phyloP scores from a whole-genome alignment of 2,888 invertebrate species.

The Elegia similella region DNA sequence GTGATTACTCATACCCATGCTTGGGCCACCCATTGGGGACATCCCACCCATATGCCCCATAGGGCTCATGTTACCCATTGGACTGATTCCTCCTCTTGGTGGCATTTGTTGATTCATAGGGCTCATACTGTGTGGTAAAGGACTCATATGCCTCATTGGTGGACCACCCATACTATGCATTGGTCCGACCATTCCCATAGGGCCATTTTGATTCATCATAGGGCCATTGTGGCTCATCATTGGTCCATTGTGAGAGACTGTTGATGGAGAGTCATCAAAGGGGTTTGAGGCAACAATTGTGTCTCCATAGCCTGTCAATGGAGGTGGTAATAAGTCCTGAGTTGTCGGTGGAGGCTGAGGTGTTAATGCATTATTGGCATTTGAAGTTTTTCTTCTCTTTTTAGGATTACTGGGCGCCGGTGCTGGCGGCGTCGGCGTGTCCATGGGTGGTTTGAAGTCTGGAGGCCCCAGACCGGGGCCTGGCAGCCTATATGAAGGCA shows the following conservation, averaged over 20 bases:
- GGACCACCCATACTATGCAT: constrained; percentile 84
- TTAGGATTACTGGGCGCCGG: constrained; percentile 92
- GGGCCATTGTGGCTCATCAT: constrained; percentile 84
- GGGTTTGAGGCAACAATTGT: constrained; percentile 97
- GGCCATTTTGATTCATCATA: constrained; percentile 86
- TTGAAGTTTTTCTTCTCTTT: constrained; percentile 91
- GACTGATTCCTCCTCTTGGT: constrained; percentile 83
- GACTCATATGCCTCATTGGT: constrained; percentile 85
- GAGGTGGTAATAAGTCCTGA: constrained; percentile 91
- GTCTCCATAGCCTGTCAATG: constrained; percentile 94
- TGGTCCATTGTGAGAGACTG: constrained; percentile 81
- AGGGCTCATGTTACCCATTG: constrained; percentile 88
- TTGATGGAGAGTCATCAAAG: constrained; percentile 93
- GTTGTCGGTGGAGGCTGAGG: constrained; percentile 87
- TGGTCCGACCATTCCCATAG: constrained; percentile 84
- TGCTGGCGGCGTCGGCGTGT: constrained; percentile 85
- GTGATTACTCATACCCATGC: constrained; percentile 85
- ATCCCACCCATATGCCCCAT: constrained; percentile 85
- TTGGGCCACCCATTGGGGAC: constrained; percentile 87
- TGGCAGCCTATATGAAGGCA: constrained; percentile 90
- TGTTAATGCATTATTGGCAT: constrained; percentile 84
- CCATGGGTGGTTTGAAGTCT: constrained; percentile 88
- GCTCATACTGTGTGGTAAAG: constrained; percentile 81
- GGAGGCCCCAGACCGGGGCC: constrained; percentile 86
- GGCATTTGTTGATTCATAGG: constrained; percentile 85